Evolutionary conservation across 2,888 invertebrate genomes (phyloP).

Genomic region (Pseudococcus jackbeardsleyi): DNA sequence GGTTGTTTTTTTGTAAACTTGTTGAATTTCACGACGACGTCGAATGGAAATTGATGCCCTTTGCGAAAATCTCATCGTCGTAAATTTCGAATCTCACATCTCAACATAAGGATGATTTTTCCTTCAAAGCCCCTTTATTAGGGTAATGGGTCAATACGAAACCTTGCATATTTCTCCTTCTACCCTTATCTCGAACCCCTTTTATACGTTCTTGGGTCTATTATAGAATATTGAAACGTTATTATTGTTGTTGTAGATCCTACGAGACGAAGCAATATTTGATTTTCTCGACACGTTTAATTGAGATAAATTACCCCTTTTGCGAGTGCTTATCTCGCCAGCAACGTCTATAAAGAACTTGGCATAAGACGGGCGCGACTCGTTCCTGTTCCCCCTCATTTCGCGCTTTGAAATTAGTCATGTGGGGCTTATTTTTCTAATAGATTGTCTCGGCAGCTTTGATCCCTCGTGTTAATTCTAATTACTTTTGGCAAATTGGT

Average conservation of each 20-base stretch:
- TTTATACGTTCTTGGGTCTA: neutral
- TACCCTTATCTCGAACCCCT: neutral
- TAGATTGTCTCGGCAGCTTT: constrained; percentile 17
- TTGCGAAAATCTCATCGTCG: no score
- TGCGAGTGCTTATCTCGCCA: neutral
- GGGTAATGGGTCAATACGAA: neutral
- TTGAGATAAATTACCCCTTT: constrained; percentile 8
- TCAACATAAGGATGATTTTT: no score
- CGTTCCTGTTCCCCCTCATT: neutral
- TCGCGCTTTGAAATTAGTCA: neutral
- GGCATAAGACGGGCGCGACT: neutral
- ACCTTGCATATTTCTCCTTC: neutral
- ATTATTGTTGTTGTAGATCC: neutral
- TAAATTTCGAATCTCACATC: no score
- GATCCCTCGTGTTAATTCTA: constrained; percentile 17
- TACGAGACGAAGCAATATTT: neutral
- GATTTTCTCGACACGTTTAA: constrained; percentile 22
- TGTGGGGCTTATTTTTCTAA: constrained; percentile 15
- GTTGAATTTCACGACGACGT: no score
- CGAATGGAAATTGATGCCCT: no score
- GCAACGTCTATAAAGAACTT: neutral
- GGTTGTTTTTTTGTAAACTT: no score
- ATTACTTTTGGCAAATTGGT: constrained; percentile 9
- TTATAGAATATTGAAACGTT: neutral
- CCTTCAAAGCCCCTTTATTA: neutral